Base-by-base conservation (phyloP, 2,797 vertebrate species). In the Chaetophractus vellerosus region DNA sequence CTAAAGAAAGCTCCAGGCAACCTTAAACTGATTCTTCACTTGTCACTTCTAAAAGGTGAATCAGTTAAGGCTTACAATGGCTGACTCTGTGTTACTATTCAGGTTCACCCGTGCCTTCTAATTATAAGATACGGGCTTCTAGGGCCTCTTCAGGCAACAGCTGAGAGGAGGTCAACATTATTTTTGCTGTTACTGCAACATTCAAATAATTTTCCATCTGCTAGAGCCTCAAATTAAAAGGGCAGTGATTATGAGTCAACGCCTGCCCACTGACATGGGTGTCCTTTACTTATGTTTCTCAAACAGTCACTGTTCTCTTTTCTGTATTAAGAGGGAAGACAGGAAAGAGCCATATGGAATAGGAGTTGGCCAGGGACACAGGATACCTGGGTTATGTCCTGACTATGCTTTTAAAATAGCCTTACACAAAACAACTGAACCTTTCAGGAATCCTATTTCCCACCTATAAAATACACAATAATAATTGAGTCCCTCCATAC, bases 1-100 rank as follows among this genome's bases (percentile, higher is more conserved):
- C 98, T 98, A 96, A 97, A 98, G 98, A 98, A 98, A 98, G 98
- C 98, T 98, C 98, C 96, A 93, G 98, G 98, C 98, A 98, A 98
- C 96, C 97, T 98, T 71, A 96, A 93, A 97, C 98, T 96, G 96
- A 97, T 96, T 98, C 97, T 97, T 98, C 96, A 94, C 98, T 97
- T 98, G 98, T 98, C 98, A 98, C 97, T 98, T 98, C 97, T 96
- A 97, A 98, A 98, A 98, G 98, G 97, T 98, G 97, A 98, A 94
- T 97, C 98, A 72, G 96, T 98, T 97, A 98, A 98, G 74, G 95
- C 98, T 98, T 96, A 98, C 95, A 88, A 78, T 88, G 97, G 95
- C 97, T 96, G 96, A 87, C 96, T 97, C 95, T 80, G 96, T 97
- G 90, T 98, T 96, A 72, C 90, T 69, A 92, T 95, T 97, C 78